Evolutionary conservation across 2,797 vertebrate genomes (phyloP), one percentile per base, ranked within the genome.

Genomic region (Aratinga solstitialis): DNA sequence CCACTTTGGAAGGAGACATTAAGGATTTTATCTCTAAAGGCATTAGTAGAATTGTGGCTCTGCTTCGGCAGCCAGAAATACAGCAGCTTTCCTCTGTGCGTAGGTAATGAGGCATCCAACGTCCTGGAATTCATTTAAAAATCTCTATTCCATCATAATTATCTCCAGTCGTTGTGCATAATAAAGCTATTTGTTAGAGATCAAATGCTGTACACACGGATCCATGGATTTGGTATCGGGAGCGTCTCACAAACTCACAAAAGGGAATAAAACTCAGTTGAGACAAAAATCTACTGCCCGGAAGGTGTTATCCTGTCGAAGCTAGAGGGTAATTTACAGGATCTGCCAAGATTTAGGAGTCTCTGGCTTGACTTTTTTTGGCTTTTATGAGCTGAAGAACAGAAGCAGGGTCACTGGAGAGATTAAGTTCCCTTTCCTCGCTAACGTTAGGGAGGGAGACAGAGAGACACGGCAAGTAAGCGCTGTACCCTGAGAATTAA

Each of bases 331-430:
- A 38, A 89, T 94, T 96, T 94, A 84, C 68, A 94, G 77, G 53
- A 59, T 80, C 90, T 93, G 94, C 79, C 89, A 83, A 84, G 66
- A 65, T 68, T 91, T 72, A 76, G 89, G 74, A 93, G 85, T 54
- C 76, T 84, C 77, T 79, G 82, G 53, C 38, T 94, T 86, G 77
- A 83, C 69, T 76, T 95, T 74, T 92, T 89, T 86, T 85, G 75
- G 87, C 58, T 95, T 96, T 95, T 94, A 94, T 84, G 90, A 91
- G 91, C 84, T 95, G 54, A 85, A 92, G 79, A 96, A 95, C 85
- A 93, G 84, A 89, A 88, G 85, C 82, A 45, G 87, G 43, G 91
- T 87, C 87, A 85, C 58, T 68, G 67, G 87, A 89, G 61, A 94
- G 92, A 95, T 95, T 93, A 83, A 78, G 68, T 96, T 94, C 93